A percentile compares a stretch with the other conserved stretches of the same genome.
Conservation (phyloP, 2,888 invertebrate genomes). For the Mimumesa dahlbomi region DNA sequence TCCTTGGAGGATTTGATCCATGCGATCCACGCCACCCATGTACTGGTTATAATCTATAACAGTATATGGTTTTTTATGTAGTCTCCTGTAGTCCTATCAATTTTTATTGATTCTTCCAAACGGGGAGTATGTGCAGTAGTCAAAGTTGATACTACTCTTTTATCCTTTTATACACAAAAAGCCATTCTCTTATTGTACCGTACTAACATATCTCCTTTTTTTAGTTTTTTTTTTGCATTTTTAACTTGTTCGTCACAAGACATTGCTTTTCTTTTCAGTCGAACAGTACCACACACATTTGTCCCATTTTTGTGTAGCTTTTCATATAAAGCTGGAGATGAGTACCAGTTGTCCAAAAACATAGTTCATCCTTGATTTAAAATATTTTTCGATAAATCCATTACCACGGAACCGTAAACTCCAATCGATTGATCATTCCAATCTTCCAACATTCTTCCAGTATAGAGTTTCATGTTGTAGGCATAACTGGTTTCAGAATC, state of each 20-base stretch:
- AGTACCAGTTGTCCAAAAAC: constrained; percentile 34
- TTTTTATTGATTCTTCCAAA: constrained; percentile 25
- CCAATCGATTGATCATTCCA: constrained; percentile 2
- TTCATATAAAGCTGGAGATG: constrained; percentile 31
- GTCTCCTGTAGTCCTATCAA: constrained; percentile 9
- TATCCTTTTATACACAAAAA: constrained; percentile 30
- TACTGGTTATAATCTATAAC: constrained; percentile 31
- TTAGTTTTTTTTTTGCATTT: constrained; percentile 23
- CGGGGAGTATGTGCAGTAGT: constrained; percentile 23
- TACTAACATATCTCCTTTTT: constrained; percentile 22
- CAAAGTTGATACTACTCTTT: constrained; percentile 19
- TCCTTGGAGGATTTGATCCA: constrained; percentile 16
- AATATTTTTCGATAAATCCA: constrained; percentile 24
- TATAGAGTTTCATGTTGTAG: constrained; percentile 24
- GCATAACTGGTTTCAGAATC: constrained; percentile 28
- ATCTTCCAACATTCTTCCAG: constrained; percentile 5
- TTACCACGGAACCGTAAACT: constrained; percentile 13
- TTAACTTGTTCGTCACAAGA: constrained; percentile 22
- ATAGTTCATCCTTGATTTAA: constrained; percentile 29
- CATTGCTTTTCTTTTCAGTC: constrained; percentile 25
- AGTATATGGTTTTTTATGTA: constrained; percentile 21
- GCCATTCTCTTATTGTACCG: constrained; percentile 19
- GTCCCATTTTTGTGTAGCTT: constrained; percentile 14
- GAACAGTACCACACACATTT: constrained; percentile 32
- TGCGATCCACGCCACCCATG: constrained; percentile 33